Conservation (phyloP, 1,140 invertebrate genomes). For the Pseudomyrmex flavicornis region DNA sequence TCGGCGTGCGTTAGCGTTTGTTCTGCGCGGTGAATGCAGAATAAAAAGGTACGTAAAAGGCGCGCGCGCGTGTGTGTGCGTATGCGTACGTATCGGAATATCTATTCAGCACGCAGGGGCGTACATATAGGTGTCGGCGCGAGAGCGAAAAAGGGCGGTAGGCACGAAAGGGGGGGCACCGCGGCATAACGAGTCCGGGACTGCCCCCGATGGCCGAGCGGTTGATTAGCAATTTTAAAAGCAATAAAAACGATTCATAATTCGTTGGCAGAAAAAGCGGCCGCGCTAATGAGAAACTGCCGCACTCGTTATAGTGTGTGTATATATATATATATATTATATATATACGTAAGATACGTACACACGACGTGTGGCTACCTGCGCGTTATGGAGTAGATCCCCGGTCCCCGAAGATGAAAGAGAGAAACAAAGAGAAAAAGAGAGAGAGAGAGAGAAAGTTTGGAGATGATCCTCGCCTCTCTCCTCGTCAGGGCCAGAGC, state of each 20-base stretch:
- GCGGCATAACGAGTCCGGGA: constrained; percentile 65
- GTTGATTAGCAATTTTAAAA: constrained; percentile 80
- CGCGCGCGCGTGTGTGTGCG: too few relatives aligned
- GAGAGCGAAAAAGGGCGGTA: constrained; percentile 1
- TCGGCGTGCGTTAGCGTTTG: constrained; percentile 2
- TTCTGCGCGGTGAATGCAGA: constrained; percentile 16
- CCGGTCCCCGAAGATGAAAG: background rate
- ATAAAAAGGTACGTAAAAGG: background rate
- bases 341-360: too few relatives aligned
- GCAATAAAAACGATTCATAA: constrained; percentile 80
- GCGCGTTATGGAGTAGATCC: constrained; percentile 46
- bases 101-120: constrained; percentile 41
- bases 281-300: constrained; percentile 79
- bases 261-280: constrained; percentile 76
- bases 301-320: constrained; percentile 59
- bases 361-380: constrained; percentile 27
- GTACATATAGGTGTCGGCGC: constrained; percentile 37
- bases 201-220: constrained; percentile 66
- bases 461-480: background rate
- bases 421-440: background rate
- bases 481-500: background rate
- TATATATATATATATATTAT: background rate
- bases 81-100: background rate
- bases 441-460: background rate
- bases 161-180: constrained; percentile 21